Percentiles rank a stretch among this genome's conserved stretches.
phyloP scores from a whole-genome alignment of 1,140 invertebrate species.

The Eufriesea mexicana region DNA sequence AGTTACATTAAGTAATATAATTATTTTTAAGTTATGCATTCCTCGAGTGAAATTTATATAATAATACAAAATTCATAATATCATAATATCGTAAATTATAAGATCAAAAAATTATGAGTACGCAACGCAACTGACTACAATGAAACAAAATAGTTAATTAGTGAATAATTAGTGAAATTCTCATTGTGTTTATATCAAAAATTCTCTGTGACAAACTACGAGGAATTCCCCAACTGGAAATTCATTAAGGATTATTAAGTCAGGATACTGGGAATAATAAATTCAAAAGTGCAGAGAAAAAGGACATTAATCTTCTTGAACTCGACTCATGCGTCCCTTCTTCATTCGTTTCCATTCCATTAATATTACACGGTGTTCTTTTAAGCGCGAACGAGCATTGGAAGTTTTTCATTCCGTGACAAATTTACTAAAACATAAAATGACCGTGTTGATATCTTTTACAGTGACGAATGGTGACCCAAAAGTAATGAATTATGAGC shows the following conservation, averaged over 20 bases:
- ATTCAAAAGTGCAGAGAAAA: constrained; percentile 15
- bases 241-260: constrained; percentile 14
- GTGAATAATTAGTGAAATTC: too few relatives aligned
- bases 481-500: background rate
- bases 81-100: too few relatives aligned
- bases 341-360: constrained; percentile 27
- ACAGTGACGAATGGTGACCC: background rate
- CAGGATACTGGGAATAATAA: background rate
- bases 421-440: background rate
- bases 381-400: background rate
- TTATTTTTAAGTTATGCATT: too few relatives aligned
- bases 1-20: too few relatives aligned
- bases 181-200: background rate
- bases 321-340: background rate
- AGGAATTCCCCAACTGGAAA: background rate
- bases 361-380: constrained; percentile 29
- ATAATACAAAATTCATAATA: too few relatives aligned
- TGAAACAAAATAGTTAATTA: too few relatives aligned
- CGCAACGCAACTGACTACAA: too few relatives aligned
- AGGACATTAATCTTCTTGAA: constrained; percentile 12
- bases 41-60: too few relatives aligned
- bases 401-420: background rate
- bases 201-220: background rate
- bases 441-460: background rate
- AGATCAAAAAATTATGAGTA: too few relatives aligned